Percentiles rank a stretch among this genome's conserved stretches.
These are phyloP conservation scores for Danionella cerebrum DNA, from an alignment of 2,113 vertebrate genomes.

Conservation along the genomic window DNA sequence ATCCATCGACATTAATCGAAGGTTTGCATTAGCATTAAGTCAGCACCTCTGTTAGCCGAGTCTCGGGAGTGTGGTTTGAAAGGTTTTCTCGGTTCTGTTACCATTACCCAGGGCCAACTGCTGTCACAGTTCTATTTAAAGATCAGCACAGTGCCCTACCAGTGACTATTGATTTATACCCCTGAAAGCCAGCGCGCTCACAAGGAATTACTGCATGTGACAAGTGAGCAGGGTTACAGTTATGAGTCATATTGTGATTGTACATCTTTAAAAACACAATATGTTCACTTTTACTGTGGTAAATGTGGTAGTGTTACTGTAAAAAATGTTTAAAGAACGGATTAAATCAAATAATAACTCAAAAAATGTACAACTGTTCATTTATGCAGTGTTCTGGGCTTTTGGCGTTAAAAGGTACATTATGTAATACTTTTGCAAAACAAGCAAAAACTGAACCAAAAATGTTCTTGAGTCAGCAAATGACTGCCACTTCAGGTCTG, in stretches of 20 bases:
- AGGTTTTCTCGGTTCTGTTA: neutral
- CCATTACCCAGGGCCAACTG: neutral
- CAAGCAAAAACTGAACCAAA: too few species aligned
- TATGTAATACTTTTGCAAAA: too few species aligned
- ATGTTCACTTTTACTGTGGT: too few species aligned
- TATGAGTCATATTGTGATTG: conserved; percentile 11
- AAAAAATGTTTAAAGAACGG: too few species aligned
- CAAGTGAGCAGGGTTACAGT: neutral
- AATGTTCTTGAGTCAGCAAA: too few species aligned
- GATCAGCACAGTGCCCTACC: neutral
- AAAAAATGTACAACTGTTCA: too few species aligned
- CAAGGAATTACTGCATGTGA: conserved; percentile 16
- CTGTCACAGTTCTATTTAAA: conserved; percentile 7
- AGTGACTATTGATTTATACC: conserved; percentile 10
- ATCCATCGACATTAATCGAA: neutral
- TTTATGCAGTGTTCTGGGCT: too few species aligned
- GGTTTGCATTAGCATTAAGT: neutral
- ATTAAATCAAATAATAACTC: too few species aligned
- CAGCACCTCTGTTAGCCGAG: neutral
- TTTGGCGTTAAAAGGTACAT: too few species aligned
- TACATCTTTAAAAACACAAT: neutral
- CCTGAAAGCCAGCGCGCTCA: neutral
- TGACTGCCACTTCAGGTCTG: too few species aligned
- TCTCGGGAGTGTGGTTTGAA: neutral
- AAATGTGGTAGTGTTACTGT: too few species aligned